Percentiles rank a stretch among this genome's conserved stretches.
Conservation (phyloP, 2,888 invertebrate genomes). For the Synergus laeviventris region DNA sequence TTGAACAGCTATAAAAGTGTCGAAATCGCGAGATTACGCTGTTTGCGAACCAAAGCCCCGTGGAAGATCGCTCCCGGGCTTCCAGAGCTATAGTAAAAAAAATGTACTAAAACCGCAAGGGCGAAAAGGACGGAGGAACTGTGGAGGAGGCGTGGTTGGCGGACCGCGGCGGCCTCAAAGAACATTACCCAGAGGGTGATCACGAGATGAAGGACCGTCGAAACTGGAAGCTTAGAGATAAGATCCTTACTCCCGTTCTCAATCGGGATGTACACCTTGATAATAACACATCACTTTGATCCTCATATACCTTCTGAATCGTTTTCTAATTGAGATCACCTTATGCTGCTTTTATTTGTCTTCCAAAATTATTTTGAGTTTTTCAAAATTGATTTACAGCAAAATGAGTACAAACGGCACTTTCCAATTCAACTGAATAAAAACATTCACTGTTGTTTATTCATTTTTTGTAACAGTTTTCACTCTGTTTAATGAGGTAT, state of each 20-base stretch:
- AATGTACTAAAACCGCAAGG: constrained; percentile 42
- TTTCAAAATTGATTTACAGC: not conserved
- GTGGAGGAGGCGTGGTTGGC: constrained; percentile 43
- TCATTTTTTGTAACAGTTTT: too few relatives aligned
- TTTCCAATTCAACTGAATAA: too few relatives aligned
- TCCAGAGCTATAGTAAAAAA: constrained; percentile 26
- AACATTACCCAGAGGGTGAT: constrained; percentile 29
- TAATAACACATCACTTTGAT: not conserved
- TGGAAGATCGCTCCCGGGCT: constrained; percentile 41
- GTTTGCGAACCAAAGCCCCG: not conserved
- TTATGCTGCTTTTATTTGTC: not conserved
- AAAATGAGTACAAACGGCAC: too few relatives aligned
- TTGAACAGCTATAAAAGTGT: constrained; percentile 46
- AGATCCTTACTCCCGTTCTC: constrained; percentile 70
- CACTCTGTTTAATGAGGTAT: too few relatives aligned
- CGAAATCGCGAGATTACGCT: constrained; percentile 48
- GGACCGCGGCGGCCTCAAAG: constrained; percentile 45
- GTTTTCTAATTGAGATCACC: not conserved
- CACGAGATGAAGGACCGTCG: constrained; percentile 59
- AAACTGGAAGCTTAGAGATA: constrained; percentile 73
- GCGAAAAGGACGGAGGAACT: constrained; percentile 42
- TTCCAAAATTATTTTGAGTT: not conserved
- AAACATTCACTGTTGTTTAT: too few relatives aligned
- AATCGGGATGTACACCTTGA: constrained; percentile 22
- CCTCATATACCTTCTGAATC: not conserved